Percentiles rank a stretch among this genome's conserved stretches.
Conservation (phyloP, 2,113 vertebrate species). For the Diadophis punctatus region DNA sequence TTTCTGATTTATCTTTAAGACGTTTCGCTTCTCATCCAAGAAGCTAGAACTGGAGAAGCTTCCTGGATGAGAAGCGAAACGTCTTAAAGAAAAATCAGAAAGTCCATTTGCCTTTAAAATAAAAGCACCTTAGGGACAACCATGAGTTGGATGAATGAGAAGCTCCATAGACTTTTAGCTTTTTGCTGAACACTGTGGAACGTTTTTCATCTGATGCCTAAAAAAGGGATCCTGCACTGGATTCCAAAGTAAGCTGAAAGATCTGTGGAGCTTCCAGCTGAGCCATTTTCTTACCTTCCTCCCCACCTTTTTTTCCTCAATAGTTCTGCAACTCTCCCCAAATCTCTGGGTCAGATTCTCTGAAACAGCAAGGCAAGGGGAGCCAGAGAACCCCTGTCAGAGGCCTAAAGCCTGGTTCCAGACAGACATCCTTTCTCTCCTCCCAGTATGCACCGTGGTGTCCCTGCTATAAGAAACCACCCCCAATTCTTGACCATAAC, state of each 20-base stretch:
- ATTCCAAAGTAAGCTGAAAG: not conserved
- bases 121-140: not conserved
- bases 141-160: not conserved
- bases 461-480: not conserved
- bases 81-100: too few relatives aligned
- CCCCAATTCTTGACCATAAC: not conserved
- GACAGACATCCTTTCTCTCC: not conserved
- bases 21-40: not conserved
- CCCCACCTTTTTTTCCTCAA: rapidly evolving
- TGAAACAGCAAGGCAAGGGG: not conserved
- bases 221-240: not conserved
- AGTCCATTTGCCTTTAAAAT: not conserved
- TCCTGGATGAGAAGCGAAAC: not conserved
- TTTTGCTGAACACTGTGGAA: not conserved
- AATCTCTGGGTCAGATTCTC: not conserved
- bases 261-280: not conserved
- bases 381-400: not conserved
- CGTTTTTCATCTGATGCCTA: not conserved
- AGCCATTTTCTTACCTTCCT: not conserved
- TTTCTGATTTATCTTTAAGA: not conserved
- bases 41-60: not conserved
- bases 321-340: not conserved
- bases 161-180: not conserved
- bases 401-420: not conserved
- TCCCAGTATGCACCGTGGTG: too few relatives aligned